A percentile compares a stretch with the other conserved stretches of the same genome.
Conservation (phyloP, 1,140 invertebrate genomes). For the Drosophila melanogaster region Release_6_plus_ISO1_MT NT_033777.3:12568501-12569000, state of each 20-base stretch:
- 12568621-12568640: constrained; percentile 16
- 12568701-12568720: constrained; percentile 22
- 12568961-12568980: constrained; percentile 25
- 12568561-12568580: constrained; percentile 31
- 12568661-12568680: constrained; percentile 27
- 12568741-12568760: neutral
- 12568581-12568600: constrained; percentile 60
- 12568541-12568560: constrained; percentile 68
- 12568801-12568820: constrained; percentile 32
- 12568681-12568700: constrained; percentile 32
- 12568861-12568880: constrained; percentile 27
- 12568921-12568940: constrained; percentile 68
- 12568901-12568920: constrained; percentile 73
- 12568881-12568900: constrained; percentile 75
- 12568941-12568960: constrained; percentile 49
- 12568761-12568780: constrained; percentile 40
- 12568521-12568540: constrained; percentile 51
- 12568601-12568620: constrained; percentile 29
- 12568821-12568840: constrained; percentile 21
- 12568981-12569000: constrained; percentile 58
- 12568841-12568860: constrained; percentile 14
- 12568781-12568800: constrained; percentile 43
- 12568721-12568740: constrained; percentile 23
- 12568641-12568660: constrained; percentile 16
- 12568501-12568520: constrained; percentile 59